Evolutionary conservation across 1,140 invertebrate genomes (phyloP).

Genomic region (Hestina assimilis): DNA sequence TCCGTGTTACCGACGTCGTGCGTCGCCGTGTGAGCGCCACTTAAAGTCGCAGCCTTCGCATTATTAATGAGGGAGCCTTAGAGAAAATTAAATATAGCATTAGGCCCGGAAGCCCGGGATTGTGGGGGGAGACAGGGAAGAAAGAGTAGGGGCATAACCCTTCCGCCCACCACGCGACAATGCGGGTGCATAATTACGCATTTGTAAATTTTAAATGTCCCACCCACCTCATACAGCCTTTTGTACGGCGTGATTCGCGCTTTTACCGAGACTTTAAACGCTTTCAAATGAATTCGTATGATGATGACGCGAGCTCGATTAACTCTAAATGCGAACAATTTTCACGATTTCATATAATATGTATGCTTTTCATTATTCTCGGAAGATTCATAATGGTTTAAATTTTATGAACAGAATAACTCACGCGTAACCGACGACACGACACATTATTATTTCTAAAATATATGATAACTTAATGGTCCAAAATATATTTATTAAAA

Average conservation of each 20-base stretch:
- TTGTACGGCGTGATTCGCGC: conserved; percentile 73
- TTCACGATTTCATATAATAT: conserved; percentile 15
- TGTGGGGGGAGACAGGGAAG: conserved; percentile 44
- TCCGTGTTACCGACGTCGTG: conserved; percentile 43
- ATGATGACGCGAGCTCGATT: conserved; percentile 56
- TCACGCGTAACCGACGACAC: neutral
- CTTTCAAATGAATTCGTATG: conserved; percentile 63
- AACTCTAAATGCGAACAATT: conserved; percentile 58
- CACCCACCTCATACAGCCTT: conserved; percentile 70
- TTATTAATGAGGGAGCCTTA: conserved; percentile 78
- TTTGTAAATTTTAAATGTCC: conserved; percentile 78
- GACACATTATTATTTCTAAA: neutral
- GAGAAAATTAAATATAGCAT: conserved; percentile 79
- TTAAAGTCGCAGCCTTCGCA: conserved; percentile 75
- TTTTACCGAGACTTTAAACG: conserved; percentile 64
- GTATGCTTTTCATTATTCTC: conserved; percentile 10
- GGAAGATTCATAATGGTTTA: conserved; percentile 6
- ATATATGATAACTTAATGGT: neutral
- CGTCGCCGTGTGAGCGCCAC: conserved; percentile 70
- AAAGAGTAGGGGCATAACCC: conserved; percentile 60
- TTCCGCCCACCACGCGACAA: conserved; percentile 66
- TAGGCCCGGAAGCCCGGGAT: conserved; percentile 73
- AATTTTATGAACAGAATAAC: neutral
- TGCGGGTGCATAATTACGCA: conserved; percentile 77
- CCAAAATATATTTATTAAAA: neutral